Base-by-base conservation (phyloP, 30 jellyfish, hydroid and myxozoan genomes). In the Aurelia coerulea region DNA sequence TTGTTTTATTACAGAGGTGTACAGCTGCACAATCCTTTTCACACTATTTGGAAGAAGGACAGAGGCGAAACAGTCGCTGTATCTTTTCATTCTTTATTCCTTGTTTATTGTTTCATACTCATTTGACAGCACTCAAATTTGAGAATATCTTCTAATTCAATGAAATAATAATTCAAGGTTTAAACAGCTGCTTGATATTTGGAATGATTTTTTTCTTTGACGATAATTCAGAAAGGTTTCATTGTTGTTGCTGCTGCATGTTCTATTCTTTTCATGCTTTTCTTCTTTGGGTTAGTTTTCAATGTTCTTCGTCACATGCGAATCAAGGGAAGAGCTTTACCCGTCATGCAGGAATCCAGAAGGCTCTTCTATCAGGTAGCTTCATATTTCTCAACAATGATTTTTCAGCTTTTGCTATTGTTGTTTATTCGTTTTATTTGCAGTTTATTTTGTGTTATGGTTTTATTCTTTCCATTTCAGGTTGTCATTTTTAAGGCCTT, bases 41-140 rank as follows among this genome's bases (percentile, higher is more conserved):
- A 95, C 81, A 95, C 99, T 33, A 90, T 95, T 11, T 95, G 99
- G 99, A 95, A 95, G 76, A 90, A 90, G 71, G 99, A 95, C 65
- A 35, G 92, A 23, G 99, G 99, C 19, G 99, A 95, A 86, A 95
- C 91, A 1, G 96, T 86, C 2, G 99, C 99, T 63, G 99, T 95
- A 95, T 95, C 99, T 78, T 95, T 92, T 81, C 70, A 34, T 11
- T 17, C 19, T 15, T 19, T 18, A 39, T 74, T 2, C 50, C 50
- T 8, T 8, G 50, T 39, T 39, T 2, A 39, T 39, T 39, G 50
- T 2, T 39, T 39, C 5, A 39, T 39, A 2, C 50, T 39, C 50
- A 39, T 39, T 39, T 39, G 50, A 39, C 50, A 39, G 50, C 50
- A 39, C 7, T 39, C 5, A 39, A 39, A 39, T 6, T 39, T 39